Base-by-base conservation (phyloP, 2,797 vertebrate genomes). In the Percopsis omiscomaycus region DNA sequence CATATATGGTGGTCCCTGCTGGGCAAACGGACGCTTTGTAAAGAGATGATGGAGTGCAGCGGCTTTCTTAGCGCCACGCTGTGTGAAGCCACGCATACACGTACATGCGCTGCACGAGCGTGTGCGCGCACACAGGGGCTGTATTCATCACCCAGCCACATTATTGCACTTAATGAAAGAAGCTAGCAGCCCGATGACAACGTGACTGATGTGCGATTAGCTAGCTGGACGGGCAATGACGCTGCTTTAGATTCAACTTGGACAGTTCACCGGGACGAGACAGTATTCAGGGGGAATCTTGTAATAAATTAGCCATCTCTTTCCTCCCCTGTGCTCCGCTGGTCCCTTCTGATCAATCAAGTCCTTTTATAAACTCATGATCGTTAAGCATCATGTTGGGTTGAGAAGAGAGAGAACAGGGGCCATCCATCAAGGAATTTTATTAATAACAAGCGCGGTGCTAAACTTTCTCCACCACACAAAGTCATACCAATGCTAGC, bases 131-230 rank as follows among this genome's bases (percentile, higher is more conserved):
- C 69, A 87, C 89, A 89, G 80, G 48, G 84, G 87, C 80, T 84
- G 86, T 91, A 97, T 98, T 94, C 91, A 95, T 98, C 96, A 96
- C 89, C 88, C 91, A 81, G 89, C 86, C 86, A 82, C 91, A 93
- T 94, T 94, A 96, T 94, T 94, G 88, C 91, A 93, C 92, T 94
- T 96, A 95, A 95, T 95, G 95, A 95, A 88, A 91, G 93, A 94
- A 92, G 89, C 89, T 89, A 89, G 85, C 90, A 88, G 92, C 78
- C 91, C 86, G 89, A 93, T 95, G 96, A 97, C 94, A 96, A 94
- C 94, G 92, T 94, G 95, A 96, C 93, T 93, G 91, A 91, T 91
- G 91, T 87, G 92, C 88, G 94, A 95, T 96, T 95, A 95, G 93
- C 91, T 64, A 75, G 79, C 83, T 79, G 76, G 86, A 87, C 77